These are phyloP conservation scores for Formicarius rufipectus DNA, from an alignment of 2,113 vertebrate species.

Conservation along the genomic window DNA sequence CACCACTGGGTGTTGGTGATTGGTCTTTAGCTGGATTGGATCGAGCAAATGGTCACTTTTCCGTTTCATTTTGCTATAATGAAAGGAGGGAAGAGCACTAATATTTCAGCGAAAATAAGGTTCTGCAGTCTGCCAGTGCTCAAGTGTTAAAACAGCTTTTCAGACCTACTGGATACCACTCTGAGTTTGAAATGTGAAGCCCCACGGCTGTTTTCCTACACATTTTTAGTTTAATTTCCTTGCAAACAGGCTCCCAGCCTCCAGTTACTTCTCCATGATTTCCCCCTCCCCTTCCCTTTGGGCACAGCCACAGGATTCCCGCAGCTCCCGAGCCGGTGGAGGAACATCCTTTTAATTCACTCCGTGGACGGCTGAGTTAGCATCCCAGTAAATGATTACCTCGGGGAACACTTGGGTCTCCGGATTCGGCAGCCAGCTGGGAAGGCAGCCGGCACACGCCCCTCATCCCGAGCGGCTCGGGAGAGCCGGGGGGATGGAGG, in stretches of 20 bases:
- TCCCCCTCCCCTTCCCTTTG: background rate
- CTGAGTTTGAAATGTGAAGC: slow-evolving; percentile 26
- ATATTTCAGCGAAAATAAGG: background rate
- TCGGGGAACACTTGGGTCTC: background rate
- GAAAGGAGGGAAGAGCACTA: background rate
- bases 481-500: background rate
- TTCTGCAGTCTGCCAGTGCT: background rate
- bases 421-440: background rate
- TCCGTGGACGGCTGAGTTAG: slow-evolving; percentile 10
- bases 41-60: background rate
- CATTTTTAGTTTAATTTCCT: slow-evolving; percentile 22
- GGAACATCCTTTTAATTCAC: slow-evolving; percentile 23
- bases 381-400: slow-evolving; percentile 27
- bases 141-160: slow-evolving; percentile 11
- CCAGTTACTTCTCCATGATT: background rate
- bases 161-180: slow-evolving; percentile 18
- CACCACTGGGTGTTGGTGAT: background rate
- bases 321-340: background rate
- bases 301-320: slow-evolving; percentile 13
- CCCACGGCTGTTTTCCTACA: slow-evolving; percentile 9
- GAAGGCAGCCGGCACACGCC: background rate
- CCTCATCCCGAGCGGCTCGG: background rate
- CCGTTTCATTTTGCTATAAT: background rate
- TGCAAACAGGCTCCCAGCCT: background rate
- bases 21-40: background rate